Conservation (phyloP, 1,140 invertebrate genomes). For the Drosophila aff. region DNA sequence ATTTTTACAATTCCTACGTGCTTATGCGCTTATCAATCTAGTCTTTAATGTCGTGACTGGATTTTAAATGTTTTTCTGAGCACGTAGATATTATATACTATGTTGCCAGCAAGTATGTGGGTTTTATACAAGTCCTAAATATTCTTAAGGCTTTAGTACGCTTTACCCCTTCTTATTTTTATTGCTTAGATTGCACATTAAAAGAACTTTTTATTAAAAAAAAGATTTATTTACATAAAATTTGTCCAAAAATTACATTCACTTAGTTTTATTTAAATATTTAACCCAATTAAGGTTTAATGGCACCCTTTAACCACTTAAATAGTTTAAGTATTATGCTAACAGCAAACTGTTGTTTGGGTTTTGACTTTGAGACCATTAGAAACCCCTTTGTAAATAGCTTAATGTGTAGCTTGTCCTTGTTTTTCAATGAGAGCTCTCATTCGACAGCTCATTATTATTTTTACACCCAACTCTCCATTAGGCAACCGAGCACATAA, state of each 20-base stretch:
- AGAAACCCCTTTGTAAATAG: constrained; percentile 1
- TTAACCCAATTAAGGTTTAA: not conserved
- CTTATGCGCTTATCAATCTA: constrained; percentile 13
- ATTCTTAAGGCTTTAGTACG: not conserved
- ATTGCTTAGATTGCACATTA: no score
- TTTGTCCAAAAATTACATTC: no score
- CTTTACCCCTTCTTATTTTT: no score
- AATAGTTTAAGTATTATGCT: no score
- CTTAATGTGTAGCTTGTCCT: not conserved
- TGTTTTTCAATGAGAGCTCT: not conserved
- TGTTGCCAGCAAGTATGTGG: not conserved
- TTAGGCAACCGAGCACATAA: constrained; percentile 28
- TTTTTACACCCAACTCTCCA: constrained; percentile 11
- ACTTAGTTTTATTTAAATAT: not conserved
- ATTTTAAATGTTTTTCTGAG: not conserved
- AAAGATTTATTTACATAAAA: not conserved
- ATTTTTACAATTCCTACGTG: constrained; percentile 31
- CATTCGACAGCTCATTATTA: not conserved
- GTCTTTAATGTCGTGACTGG: constrained; percentile 4
- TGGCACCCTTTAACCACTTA: not conserved
- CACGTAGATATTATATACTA: not conserved
- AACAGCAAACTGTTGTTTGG: not conserved
- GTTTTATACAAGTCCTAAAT: no score
- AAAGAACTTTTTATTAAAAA: no score
- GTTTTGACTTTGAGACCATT: not conserved